Evolutionary conservation across 1,140 invertebrate genomes (phyloP), one percentile per base, ranked within the genome.

Genomic region (Scylla paramamosain): DNA sequence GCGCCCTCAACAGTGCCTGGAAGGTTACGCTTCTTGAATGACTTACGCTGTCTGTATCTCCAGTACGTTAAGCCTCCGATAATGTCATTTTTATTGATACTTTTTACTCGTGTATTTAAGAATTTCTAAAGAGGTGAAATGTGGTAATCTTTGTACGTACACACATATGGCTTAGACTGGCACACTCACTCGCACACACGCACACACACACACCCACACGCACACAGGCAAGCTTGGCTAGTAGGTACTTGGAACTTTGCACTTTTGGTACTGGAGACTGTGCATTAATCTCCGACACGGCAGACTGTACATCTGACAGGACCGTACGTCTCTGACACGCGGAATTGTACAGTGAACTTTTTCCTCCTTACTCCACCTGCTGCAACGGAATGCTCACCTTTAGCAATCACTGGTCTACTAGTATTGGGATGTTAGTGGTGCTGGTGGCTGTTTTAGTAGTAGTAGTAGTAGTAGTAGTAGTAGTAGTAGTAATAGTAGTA

Each of bases 241-340:
- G 67, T 77, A 59, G 10, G 20, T 77, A 77, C 16, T 77, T 77
- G 16, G 67, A 77, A 77, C 67, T n/a, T 77, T 77, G 25, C 67
- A 77, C 67, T 77, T 77, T 77, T 20, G 67, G 67, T 77, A 77
- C 67, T 77, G 67, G 20, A n/a, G 67, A 77, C 67, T 77, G 16
- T 7, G 67, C 67, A 77, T 77, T 77, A 77, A 77, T 77, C 67
- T 77, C 67, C 25, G 20, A 77, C 67, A n/a, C 67, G 8, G 67
- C 67, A 8, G 52, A 77, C 67, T n/a, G 67, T 77, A 77, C 67
- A 77, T 59, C 67, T 77, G 67, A 77, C 67, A 77, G 67, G 67
- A 77, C 67, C 20, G 67, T 77, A 77, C 67, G 20, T 77, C 67
- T n/a, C 67, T 77, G 20, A n/a, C 67, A 77, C 67, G 20, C 10